phyloP scores from a whole-genome alignment of 2,797 vertebrate genomes.

The Balearica regulorum region DNA sequence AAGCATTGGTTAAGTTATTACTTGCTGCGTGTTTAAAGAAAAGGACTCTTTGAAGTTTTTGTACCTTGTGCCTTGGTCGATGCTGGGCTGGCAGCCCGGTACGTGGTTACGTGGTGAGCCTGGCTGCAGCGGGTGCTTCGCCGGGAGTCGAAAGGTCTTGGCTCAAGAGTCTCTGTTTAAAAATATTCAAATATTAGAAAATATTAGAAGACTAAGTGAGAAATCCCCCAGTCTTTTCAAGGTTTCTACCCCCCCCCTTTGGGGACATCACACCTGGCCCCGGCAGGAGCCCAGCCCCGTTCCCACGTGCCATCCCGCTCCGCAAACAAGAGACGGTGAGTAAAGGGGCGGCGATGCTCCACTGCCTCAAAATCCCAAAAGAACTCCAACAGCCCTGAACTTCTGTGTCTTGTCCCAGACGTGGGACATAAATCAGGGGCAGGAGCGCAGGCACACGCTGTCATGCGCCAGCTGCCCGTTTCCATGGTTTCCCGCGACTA shows the following conservation, averaged over 20 bases:
- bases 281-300: background rate
- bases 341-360: accelerated
- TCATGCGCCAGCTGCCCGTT: background rate
- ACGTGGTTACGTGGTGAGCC: background rate
- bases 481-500: background rate
- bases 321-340: accelerated
- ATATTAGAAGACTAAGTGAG: background rate
- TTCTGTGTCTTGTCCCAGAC: background rate
- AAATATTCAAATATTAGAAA: background rate
- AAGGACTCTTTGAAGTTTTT: accelerated
- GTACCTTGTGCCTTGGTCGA: background rate
- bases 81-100: background rate
- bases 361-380: background rate
- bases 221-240: background rate
- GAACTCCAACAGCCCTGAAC: background rate
- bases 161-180: background rate
- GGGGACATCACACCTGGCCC: background rate
- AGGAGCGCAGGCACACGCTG: background rate
- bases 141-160: accelerated
- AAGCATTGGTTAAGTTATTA: background rate
- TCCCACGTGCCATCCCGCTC: background rate
- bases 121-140: background rate
- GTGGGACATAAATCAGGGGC: background rate
- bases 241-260: background rate
- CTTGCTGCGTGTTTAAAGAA: background rate